These are phyloP conservation scores for Falcaria lacertinaria DNA, from an alignment of 2,888 invertebrate species.

Conservation along the genomic window DNA sequence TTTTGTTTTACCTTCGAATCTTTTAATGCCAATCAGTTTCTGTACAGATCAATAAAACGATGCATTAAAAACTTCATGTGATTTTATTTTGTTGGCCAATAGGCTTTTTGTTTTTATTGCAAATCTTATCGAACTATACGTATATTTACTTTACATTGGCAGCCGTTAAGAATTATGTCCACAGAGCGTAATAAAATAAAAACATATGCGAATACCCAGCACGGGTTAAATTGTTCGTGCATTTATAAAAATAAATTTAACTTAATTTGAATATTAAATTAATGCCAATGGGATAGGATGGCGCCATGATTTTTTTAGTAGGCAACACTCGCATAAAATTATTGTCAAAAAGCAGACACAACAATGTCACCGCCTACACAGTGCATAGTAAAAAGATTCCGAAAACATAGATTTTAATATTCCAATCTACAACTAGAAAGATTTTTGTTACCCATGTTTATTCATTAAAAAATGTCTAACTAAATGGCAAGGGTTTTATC, in stretches of 20 bases:
- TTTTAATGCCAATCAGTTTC: neutral
- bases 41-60: neutral
- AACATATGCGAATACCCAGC: no score
- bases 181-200: no score
- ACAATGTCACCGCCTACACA: neutral
- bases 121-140: constrained; percentile 25
- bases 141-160: no score
- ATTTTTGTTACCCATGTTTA: neutral
- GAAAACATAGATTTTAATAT: neutral
- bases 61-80: neutral
- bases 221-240: neutral
- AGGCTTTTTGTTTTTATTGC: neutral
- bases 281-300: neutral
- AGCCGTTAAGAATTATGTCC: no score
- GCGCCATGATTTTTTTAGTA: neutral
- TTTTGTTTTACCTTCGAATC: neutral
- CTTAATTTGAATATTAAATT: neutral
- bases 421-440: neutral
- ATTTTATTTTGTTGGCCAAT: neutral
- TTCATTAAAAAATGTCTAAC: no score
- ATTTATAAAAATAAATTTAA: neutral
- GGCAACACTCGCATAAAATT: neutral
- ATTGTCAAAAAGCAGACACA: no score
- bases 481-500: no score
- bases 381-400: neutral